Evolutionary conservation across 2,797 vertebrate genomes (phyloP).

Genomic region (Notolabrus celidotus): DNA sequence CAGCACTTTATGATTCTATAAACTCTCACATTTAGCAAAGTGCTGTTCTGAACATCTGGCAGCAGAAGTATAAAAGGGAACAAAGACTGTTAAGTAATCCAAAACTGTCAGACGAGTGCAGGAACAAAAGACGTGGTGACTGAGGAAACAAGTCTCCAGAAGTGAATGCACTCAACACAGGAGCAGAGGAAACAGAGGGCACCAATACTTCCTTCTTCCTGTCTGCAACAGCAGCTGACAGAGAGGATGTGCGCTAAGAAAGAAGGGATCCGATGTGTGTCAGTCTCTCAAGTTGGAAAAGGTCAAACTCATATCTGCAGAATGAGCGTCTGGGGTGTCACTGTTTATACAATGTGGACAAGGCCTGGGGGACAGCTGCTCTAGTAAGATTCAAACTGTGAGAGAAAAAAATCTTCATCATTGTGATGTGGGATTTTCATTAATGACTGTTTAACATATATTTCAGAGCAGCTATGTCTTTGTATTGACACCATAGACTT

Average conservation of each 20-base stretch:
- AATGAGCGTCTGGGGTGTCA: neutral
- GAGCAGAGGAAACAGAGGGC: conserved; percentile 60
- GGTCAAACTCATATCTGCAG: conserved; percentile 73
- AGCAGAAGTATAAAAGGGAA: neutral
- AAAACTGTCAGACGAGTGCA: neutral
- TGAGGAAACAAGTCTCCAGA: conserved; percentile 44
- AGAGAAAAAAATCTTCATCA: too few species aligned
- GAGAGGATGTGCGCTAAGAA: conserved; percentile 31
- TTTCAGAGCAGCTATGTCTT: too few species aligned
- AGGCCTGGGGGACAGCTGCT: too few species aligned
- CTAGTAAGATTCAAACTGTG: too few species aligned
- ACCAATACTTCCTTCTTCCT: conserved; percentile 65
- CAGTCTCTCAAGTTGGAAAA: conserved; percentile 47
- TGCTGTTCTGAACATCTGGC: too few species aligned
- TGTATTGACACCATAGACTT: too few species aligned
- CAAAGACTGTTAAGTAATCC: neutral
- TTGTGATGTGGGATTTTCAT: too few species aligned
- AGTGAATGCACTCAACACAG: conserved; percentile 18
- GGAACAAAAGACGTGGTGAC: conserved; percentile 25
- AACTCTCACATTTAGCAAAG: neutral
- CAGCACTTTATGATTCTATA: neutral
- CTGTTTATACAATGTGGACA: neutral
- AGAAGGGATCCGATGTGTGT: conserved; percentile 46
- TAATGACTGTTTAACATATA: too few species aligned
- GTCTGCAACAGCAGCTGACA: conserved; percentile 38